Conservation (phyloP, 1,140 invertebrate genomes). For the Polyergus mexicanus region DNA sequence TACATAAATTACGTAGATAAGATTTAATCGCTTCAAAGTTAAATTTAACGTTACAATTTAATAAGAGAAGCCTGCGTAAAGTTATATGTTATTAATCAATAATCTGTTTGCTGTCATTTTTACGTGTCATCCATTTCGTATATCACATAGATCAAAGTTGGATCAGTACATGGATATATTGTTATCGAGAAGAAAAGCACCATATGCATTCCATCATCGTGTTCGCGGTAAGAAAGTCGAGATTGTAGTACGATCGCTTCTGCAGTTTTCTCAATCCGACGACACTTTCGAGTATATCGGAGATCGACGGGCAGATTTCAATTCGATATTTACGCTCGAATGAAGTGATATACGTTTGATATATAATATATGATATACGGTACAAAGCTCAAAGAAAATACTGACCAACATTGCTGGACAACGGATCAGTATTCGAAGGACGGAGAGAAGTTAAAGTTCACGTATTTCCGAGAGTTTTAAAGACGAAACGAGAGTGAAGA, state of each 20-base stretch:
- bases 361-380: too few species aligned
- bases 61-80: neutral
- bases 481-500: neutral
- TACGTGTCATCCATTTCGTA: neutral
- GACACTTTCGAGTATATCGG: neutral
- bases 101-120: conserved; percentile 12
- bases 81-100: conserved; percentile 9
- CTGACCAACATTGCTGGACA: too few species aligned
- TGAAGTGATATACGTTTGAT: neutral
- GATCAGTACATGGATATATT: conserved; percentile 4
- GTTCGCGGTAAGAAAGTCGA: conserved; percentile 31
- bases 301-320: conserved; percentile 8
- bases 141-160: conserved; percentile 17
- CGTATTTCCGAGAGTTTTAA: neutral
- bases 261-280: neutral
- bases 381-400: neutral
- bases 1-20: neutral
- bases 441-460: neutral
- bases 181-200: conserved; percentile 24
- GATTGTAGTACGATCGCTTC: neutral
- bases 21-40: neutral
- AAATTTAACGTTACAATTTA: conserved; percentile 12
- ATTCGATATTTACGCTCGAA: neutral
- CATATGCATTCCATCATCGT: neutral
- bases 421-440: neutral